Conservation (phyloP, 1,140 invertebrate species). For the Pissodes strobi region DNA sequence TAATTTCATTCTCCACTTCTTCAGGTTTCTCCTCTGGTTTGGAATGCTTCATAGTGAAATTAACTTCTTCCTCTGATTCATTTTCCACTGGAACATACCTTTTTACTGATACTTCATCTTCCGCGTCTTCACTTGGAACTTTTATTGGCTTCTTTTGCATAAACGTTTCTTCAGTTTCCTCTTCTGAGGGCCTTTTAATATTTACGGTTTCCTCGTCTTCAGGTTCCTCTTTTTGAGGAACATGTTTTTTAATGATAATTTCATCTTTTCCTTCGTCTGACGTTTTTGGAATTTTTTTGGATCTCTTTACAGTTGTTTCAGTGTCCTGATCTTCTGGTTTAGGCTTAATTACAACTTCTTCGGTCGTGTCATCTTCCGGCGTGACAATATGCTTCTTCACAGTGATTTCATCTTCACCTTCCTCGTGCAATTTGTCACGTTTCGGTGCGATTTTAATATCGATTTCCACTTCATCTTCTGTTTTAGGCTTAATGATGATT, state of each 20-base stretch:
- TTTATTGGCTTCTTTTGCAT: constrained; percentile 48
- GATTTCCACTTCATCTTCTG: constrained; percentile 66
- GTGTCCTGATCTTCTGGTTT: constrained; percentile 56
- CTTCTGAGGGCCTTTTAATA: constrained; percentile 16
- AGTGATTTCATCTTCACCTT: constrained; percentile 65
- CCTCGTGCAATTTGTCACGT: constrained; percentile 66
- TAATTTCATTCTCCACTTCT: constrained; percentile 30
- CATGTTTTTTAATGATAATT: constrained; percentile 50
- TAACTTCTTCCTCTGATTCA: constrained; percentile 19
- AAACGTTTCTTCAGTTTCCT: constrained; percentile 9
- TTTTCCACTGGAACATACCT: constrained; percentile 54
- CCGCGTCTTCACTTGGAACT: constrained; percentile 46
- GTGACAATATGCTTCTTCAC: constrained; percentile 74
- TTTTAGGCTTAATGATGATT: constrained; percentile 59
- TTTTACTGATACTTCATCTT: constrained; percentile 48
- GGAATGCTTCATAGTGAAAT: constrained; percentile 53
- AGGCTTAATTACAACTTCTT: constrained; percentile 16
- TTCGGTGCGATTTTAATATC: constrained; percentile 76
- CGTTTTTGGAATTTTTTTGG: constrained; percentile 73
- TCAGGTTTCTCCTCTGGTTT: constrained; percentile 53
- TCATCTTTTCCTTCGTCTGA: constrained; percentile 43
- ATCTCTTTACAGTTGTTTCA: constrained; percentile 48
- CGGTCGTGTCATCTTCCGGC: no score
- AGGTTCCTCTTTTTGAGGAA: constrained; percentile 43
- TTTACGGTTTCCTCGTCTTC: constrained; percentile 27